phyloP scores from a whole-genome alignment of 2,113 vertebrate genomes.

The Pipra filicauda region DNA sequence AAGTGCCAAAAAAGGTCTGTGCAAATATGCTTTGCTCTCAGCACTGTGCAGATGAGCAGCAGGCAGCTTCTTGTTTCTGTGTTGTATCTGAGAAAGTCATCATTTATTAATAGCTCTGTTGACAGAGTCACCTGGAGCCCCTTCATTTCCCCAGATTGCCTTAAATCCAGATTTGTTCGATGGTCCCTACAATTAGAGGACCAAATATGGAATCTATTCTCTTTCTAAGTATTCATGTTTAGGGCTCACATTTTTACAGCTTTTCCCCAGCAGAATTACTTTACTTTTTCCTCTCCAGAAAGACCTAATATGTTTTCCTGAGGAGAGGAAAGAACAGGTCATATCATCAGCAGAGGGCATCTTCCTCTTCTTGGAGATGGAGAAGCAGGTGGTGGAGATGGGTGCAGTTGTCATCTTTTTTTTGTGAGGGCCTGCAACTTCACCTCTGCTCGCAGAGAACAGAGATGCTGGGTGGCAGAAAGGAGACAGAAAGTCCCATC shows the following conservation, averaged over 20 bases:
- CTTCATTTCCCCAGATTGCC: not conserved
- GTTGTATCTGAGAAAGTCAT: not conserved
- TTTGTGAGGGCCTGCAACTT: not conserved
- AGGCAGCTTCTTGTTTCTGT: slow-evolving; percentile 1
- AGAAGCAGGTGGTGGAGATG: not conserved
- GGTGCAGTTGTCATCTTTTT: not conserved
- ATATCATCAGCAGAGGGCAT: not conserved
- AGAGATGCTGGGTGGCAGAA: not conserved
- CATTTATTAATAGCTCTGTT: slow-evolving; percentile 19
- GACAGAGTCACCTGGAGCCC: not conserved
- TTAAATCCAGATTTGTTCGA: not conserved
- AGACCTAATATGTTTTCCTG: not conserved
- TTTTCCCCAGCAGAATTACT: not conserved
- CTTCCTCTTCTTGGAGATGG: not conserved
- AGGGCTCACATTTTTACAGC: not conserved
- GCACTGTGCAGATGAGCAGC: not conserved
- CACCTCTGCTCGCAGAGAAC: not conserved
- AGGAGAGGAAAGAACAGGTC: not conserved
- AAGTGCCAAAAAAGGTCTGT: not conserved
- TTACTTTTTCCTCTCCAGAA: not conserved
- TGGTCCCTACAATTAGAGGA: not conserved
- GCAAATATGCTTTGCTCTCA: slow-evolving; percentile 39
- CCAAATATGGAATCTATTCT: not conserved
- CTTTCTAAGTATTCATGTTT: not conserved
- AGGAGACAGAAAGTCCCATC: not conserved